Base-by-base conservation (phyloP, 2,113 vertebrate genomes). In the Corydoras sp. region DNA sequence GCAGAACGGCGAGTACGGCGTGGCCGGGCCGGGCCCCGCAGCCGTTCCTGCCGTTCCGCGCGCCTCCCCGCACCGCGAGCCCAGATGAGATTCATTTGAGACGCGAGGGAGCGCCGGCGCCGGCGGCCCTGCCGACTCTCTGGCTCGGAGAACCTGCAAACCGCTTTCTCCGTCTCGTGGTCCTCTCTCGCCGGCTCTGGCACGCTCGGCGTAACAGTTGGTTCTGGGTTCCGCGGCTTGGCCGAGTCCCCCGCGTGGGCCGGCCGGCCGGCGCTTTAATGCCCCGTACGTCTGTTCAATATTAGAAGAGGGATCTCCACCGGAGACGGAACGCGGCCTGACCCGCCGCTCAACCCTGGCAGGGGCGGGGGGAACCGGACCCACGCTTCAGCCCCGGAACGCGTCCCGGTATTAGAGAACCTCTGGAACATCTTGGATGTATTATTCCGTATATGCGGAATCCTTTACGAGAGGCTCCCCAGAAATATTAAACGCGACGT, bases 221-320 rank as follows among this genome's bases (percentile, higher is more conserved):
- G 50, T 63, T 50, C 15, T 55, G 13, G 59, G n/a, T 56, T 24
- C 59, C 68, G 32, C 50, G 31, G 32, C 51, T 66, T 71, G 61
- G 69, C 60, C 59, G 51, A 50, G 63, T 30, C 60, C 54, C 62
- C 56, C 49, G 32, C 65, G 58, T 30, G 35, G 54, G n/a, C n/a
- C n/a, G 65, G 18, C 61, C 51, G 50, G 58, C 50, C 6, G 15
- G 31, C 72, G 74, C 78, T 82, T 84, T 87, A 84, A 83, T 86
- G 80, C 79, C 81, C 81, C 84, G 84, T 83, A 81, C 83, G 81
- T 80, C 80, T 73, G 62, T 43, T 76, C 59, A 63, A 56, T 43
- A 65, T 63, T 12, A 78, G 78, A 80, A 83, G 66, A 61, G 79
- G 72, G 77, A 83, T 80, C 82, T 81, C n/a, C 75, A 73, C 61